These are phyloP conservation scores for Lepidochrysops patricia DNA, from an alignment of 2,888 invertebrate genomes.

Conservation along the genomic window DNA sequence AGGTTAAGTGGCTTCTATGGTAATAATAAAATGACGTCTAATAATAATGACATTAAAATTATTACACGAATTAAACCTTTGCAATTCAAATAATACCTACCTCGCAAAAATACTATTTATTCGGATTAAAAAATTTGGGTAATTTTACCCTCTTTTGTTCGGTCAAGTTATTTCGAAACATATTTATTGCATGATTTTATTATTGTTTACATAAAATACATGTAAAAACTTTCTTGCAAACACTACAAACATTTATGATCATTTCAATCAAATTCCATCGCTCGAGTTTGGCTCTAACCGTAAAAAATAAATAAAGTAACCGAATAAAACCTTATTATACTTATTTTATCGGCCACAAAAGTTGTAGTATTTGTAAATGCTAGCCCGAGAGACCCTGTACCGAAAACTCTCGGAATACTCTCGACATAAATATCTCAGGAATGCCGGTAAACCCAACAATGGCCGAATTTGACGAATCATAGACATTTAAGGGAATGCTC, in stretches of 20 bases:
- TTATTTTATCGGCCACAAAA: conserved; percentile 1
- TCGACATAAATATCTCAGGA: background rate
- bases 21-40: too few species aligned
- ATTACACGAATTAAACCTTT: too few species aligned
- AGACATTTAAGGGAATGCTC: background rate
- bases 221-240: background rate
- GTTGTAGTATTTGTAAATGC: background rate
- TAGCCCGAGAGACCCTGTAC: background rate
- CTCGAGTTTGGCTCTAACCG: background rate
- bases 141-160: too few species aligned
- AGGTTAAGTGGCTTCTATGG: too few species aligned
- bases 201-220: too few species aligned
- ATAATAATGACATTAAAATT: too few species aligned
- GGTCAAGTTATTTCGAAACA: too few species aligned
- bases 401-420: background rate
- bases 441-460: background rate
- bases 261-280: background rate
- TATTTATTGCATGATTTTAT: too few species aligned
- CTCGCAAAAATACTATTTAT: too few species aligned
- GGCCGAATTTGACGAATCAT: background rate
- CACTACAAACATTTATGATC: background rate
- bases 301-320: background rate
- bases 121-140: too few species aligned
- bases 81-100: too few species aligned
- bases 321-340: conserved; percentile 1